Evolutionary conservation across 2,113 vertebrate species (phyloP).

Genomic region (Scophthalmus maximus): DNA sequence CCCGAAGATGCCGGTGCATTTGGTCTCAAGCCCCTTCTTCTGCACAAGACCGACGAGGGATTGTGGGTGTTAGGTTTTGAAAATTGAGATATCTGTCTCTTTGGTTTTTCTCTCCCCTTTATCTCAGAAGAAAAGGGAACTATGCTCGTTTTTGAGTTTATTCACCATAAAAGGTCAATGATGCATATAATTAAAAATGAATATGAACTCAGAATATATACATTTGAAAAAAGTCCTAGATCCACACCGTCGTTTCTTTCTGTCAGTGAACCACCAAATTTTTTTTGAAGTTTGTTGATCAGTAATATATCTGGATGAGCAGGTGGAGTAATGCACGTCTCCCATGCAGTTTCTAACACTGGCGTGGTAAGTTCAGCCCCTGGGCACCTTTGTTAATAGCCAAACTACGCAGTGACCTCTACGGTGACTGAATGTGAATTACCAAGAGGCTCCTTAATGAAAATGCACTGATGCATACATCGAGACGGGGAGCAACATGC

Average conservation of each 20-base stretch:
- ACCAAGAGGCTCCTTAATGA: slow-evolving; percentile 43
- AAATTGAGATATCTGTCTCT: slow-evolving; percentile 26
- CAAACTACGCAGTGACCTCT: slow-evolving; percentile 32
- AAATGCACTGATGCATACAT: slow-evolving; percentile 37
- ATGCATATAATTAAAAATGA: not conserved
- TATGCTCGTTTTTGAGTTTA: not conserved
- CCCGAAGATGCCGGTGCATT: slow-evolving; percentile 18
- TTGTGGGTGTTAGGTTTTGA: slow-evolving; percentile 22
- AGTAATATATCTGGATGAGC: slow-evolving; percentile 26
- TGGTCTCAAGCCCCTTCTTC: slow-evolving; percentile 23
- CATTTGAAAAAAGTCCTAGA: too few relatives aligned
- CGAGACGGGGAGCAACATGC: slow-evolving; percentile 10
- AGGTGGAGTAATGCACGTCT: slow-evolving; percentile 27
- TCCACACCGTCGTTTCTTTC: too few relatives aligned
- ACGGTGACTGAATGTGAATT: slow-evolving; percentile 33
- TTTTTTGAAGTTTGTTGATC: slow-evolving; percentile 30
- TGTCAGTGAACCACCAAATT: too few relatives aligned
- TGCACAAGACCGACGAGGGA: not conserved
- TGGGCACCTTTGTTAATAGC: slow-evolving; percentile 24
- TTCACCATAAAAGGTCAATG: not conserved
- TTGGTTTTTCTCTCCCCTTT: slow-evolving; percentile 6
- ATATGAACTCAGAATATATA: not conserved
- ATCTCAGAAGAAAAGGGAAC: not conserved
- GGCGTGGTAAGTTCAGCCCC: slow-evolving; percentile 15
- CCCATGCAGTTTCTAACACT: slow-evolving; percentile 44